Conservation (phyloP, 2,113 vertebrate genomes). For the Aspiorhynchus laticeps region DNA sequence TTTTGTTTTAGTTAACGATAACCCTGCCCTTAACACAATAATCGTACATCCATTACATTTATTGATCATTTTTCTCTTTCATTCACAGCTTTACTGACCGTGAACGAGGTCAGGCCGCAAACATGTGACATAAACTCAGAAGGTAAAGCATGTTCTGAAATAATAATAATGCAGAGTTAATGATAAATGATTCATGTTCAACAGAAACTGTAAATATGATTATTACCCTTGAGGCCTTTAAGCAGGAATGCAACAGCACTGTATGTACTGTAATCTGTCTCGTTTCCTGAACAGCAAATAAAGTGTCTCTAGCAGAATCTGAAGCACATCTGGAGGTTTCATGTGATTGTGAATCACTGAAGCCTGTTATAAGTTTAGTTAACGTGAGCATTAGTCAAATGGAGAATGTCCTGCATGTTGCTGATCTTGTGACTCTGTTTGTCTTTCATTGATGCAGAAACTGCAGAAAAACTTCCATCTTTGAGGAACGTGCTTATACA, state of each 20-base stretch:
- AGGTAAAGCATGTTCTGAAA: neutral
- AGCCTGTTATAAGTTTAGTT: neutral
- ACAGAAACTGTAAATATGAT: neutral
- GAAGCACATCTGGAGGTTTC: neutral
- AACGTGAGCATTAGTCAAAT: neutral
- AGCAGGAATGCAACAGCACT: neutral
- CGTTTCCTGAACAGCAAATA: neutral
- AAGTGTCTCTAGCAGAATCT: neutral
- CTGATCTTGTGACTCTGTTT: neutral
- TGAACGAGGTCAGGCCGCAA: neutral
- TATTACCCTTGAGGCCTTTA: neutral
- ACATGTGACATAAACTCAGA: conserved; percentile 9
- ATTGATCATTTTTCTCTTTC: neutral
- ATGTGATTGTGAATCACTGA: conserved; percentile 9
- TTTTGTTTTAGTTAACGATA: neutral
- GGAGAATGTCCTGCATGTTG: neutral
- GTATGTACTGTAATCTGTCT: neutral
- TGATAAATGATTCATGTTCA: neutral
- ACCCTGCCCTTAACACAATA: neutral
- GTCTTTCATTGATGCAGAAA: conserved; percentile 19
- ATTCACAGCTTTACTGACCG: neutral
- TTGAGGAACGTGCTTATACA: conserved; percentile 51
- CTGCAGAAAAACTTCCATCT: conserved; percentile 13
- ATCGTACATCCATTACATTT: neutral
- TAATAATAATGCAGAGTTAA: neutral